Evolutionary conservation across 2,797 vertebrate species (phyloP).

Genomic region (Peromyscus melanophrys): DNA sequence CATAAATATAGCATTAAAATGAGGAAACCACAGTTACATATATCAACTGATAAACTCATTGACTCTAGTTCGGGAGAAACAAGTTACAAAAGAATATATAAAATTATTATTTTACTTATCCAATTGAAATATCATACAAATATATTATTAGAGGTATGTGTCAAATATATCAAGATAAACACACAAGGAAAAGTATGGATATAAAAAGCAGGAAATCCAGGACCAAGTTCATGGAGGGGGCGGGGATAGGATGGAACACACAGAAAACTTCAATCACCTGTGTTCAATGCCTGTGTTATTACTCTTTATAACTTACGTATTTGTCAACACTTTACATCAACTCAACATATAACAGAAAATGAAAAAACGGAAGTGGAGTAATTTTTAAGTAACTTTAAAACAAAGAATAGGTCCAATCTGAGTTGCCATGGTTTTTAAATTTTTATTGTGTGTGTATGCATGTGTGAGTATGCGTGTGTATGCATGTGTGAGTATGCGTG

Average conservation of each 20-base stretch:
- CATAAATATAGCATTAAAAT: not conserved
- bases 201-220: slow-evolving; percentile 48
- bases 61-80: slow-evolving; percentile 34
- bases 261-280: not conserved
- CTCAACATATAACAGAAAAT: slow-evolving; percentile 37
- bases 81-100: slow-evolving; percentile 6
- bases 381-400: slow-evolving; percentile 51
- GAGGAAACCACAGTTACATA: not conserved
- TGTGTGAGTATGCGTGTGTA: not conserved
- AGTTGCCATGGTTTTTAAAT: not conserved
- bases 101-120: slow-evolving; percentile 8
- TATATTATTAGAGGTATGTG: not conserved
- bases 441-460: not conserved
- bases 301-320: slow-evolving; percentile 28
- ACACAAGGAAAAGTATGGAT: slow-evolving; percentile 24
- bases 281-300: not conserved
- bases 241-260: not conserved
- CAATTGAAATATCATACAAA: slow-evolving; percentile 52
- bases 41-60: slow-evolving; percentile 10
- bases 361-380: slow-evolving; percentile 28
- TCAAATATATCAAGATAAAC: slow-evolving; percentile 11
- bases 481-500: too few relatives aligned
- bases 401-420: slow-evolving; percentile 40
- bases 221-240: not conserved
- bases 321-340: slow-evolving; percentile 33